Conservation (phyloP, 2,888 invertebrate genomes). For the Xanthorhoe designata region DNA sequence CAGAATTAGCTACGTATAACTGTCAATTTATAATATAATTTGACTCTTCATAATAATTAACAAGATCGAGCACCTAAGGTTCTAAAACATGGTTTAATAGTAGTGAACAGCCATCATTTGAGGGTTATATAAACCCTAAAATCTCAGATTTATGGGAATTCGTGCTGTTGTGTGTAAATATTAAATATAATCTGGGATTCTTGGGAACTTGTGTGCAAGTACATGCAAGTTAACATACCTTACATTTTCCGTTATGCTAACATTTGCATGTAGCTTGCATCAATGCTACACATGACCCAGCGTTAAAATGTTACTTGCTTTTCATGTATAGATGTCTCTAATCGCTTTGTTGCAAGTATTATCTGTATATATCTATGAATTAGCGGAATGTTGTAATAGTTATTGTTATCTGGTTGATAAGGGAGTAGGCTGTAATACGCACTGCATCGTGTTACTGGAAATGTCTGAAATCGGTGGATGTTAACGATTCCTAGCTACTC, state of each 20-base stretch:
- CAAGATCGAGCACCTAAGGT: constrained; percentile 1
- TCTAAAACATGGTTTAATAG: constrained; percentile 3
- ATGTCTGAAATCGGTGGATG: constrained; percentile 17
- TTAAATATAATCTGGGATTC: constrained; percentile 38
- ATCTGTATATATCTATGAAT: constrained; percentile 58
- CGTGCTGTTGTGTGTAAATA: constrained; percentile 34
- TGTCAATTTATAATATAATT: background rate
- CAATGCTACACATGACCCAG: background rate
- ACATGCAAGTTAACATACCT: background rate
- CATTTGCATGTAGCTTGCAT: background rate
- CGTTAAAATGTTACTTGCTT: constrained; percentile 60
- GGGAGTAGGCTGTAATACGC: constrained; percentile 40
- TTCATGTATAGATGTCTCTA: constrained; percentile 69
- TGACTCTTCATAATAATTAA: background rate
- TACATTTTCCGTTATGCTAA: background rate
- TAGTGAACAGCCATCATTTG: too few relatives aligned
- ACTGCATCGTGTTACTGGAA: constrained; percentile 7
- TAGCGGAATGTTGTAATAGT: constrained; percentile 38
- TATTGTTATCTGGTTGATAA: constrained; percentile 40
- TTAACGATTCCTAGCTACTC: constrained; percentile 1
- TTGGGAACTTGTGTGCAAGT: background rate
- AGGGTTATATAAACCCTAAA: constrained; percentile 1
- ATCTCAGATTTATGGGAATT: constrained; percentile 13
- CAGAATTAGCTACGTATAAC: background rate
- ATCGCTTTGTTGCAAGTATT: constrained; percentile 69